These are phyloP conservation scores for Eubasilissa regina DNA, from an alignment of 1,140 invertebrate genomes.

Conservation along the genomic window DNA sequence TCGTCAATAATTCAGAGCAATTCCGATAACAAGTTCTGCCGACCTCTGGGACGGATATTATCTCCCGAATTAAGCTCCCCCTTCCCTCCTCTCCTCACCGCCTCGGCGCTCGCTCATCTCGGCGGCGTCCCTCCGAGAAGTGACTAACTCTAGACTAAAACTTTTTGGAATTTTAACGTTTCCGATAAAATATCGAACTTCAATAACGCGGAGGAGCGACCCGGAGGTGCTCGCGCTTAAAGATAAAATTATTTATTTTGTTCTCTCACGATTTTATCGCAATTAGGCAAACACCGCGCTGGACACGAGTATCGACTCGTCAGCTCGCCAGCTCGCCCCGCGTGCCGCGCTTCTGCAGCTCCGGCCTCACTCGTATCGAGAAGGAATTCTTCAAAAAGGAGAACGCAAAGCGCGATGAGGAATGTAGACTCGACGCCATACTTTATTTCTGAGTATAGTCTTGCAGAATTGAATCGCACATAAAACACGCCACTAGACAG, in stretches of 20 bases:
- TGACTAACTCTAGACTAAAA: neutral
- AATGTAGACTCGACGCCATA: no score
- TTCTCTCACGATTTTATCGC: no score
- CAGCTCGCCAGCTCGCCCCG: no score
- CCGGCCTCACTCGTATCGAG: no score
- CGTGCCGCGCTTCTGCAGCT: no score
- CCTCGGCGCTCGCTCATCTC: neutral
- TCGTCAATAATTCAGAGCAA: conserved; percentile 46
- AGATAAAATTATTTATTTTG: neutral
- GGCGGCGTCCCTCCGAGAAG: neutral
- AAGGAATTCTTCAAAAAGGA: no score
- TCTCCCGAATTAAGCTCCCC: conserved; percentile 24
- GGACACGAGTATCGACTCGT: neutral
- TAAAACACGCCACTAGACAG: no score
- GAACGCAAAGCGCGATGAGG: no score
- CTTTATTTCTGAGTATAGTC: no score
- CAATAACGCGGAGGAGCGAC: neutral
- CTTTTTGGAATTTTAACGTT: conserved; percentile 7
- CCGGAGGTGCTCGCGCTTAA: neutral
- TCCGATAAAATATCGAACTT: neutral
- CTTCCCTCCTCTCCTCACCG: neutral
- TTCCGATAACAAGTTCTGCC: conserved; percentile 42
- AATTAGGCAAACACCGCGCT: neutral
- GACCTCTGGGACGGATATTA: conserved; percentile 33
- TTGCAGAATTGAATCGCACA: no score